A percentile compares a stretch with the other conserved stretches of the same genome.
Conservation (phyloP, 2,888 invertebrate genomes). For the Phortica okadai region DNA sequence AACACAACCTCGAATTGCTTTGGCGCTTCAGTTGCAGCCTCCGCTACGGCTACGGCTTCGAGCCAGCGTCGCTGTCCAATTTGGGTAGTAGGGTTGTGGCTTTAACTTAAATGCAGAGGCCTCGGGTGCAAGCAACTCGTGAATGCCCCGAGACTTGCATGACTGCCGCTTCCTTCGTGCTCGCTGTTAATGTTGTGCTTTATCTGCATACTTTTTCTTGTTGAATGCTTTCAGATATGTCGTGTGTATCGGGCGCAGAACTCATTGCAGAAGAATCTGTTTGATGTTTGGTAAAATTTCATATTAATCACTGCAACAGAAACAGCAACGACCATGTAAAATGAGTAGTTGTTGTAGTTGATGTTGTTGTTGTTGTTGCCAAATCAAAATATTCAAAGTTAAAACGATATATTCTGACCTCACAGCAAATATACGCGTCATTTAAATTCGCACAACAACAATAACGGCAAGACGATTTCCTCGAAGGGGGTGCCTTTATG, state of each 20-base stretch:
- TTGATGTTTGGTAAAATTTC: constrained; percentile 18
- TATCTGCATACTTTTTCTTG: constrained; percentile 43
- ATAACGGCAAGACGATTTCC: background rate
- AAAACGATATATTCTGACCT: background rate
- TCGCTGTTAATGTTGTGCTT: constrained; percentile 57
- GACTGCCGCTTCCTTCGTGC: constrained; percentile 54
- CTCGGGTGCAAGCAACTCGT: constrained; percentile 72
- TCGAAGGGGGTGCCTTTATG: background rate
- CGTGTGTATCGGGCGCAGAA: background rate
- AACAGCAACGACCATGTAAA: constrained; percentile 23
- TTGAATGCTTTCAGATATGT: background rate
- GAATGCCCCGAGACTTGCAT: constrained; percentile 72
- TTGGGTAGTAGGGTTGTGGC: constrained; percentile 69
- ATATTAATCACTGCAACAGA: constrained; percentile 39
- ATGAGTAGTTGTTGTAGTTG: constrained; percentile 37
- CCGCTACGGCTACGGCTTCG: constrained; percentile 35
- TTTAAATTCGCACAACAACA: constrained; percentile 8
- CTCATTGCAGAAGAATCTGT: constrained; percentile 8
- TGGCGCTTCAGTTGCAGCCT: background rate
- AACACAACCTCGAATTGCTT: constrained; percentile 27
- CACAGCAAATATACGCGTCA: constrained; percentile 9
- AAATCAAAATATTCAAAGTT: constrained; percentile 1
- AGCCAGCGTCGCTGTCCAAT: constrained; percentile 63
- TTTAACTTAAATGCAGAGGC: constrained; percentile 71
- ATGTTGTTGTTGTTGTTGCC: constrained; percentile 17